Conservation (phyloP, 2,888 invertebrate species). For the Eutolmus rufibarbis region DNA sequence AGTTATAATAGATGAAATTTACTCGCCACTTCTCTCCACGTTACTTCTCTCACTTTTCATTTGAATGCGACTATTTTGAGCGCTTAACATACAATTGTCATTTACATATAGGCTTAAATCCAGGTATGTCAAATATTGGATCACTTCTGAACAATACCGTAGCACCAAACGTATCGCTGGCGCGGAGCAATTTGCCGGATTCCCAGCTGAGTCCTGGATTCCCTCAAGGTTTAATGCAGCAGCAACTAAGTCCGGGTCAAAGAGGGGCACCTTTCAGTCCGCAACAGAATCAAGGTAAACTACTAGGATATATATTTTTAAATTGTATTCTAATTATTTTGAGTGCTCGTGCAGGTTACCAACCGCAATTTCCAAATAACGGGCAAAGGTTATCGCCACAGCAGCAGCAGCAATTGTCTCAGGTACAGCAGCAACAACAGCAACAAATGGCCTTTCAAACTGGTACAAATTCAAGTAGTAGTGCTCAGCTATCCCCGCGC, state of each 20-base stretch:
- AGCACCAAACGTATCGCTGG: constrained; percentile 88
- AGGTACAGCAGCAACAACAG: constrained; percentile 54
- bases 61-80: constrained; percentile 39
- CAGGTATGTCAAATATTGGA: constrained; percentile 72
- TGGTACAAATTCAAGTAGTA: constrained; percentile 51
- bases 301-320: not conserved
- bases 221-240: constrained; percentile 63
- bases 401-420: constrained; percentile 55
- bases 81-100: constrained; percentile 45
- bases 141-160: constrained; percentile 81
- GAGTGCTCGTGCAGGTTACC: constrained; percentile 53
- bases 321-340: not conserved
- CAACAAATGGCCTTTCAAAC: constrained; percentile 54
- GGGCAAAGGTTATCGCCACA: constrained; percentile 61
- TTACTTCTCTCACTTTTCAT: constrained; percentile 42
- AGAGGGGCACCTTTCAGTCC: constrained; percentile 62
- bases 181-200: constrained; percentile 70
- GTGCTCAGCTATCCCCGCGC: constrained; percentile 62
- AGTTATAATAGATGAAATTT: constrained; percentile 6
- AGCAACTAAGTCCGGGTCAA: constrained; percentile 61
- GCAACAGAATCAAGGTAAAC: constrained; percentile 59
- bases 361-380: constrained; percentile 57
- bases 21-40: not conserved
- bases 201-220: constrained; percentile 72
- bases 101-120: constrained; percentile 53